Percentiles rank a stretch among this genome's conserved stretches.
These are phyloP conservation scores for Fragum sueziense DNA, from an alignment of 2,888 invertebrate genomes.

Conservation along the genomic window DNA sequence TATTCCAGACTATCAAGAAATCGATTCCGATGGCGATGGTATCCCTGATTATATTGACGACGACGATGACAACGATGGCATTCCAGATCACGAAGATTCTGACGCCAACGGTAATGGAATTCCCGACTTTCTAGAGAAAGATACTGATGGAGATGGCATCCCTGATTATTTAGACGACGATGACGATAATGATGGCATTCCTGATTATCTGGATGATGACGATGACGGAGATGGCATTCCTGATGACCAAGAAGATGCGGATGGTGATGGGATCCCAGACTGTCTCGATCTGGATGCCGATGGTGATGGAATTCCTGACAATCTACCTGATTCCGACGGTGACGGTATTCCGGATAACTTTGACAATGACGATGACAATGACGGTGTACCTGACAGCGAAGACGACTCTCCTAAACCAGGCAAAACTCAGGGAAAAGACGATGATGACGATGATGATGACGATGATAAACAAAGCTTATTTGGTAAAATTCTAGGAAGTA, in stretches of 20 bases:
- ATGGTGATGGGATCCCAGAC: constrained; percentile 77
- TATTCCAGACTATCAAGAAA: constrained; percentile 62
- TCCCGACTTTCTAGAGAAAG: constrained; percentile 67
- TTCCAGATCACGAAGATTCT: constrained; percentile 70
- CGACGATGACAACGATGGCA: constrained; percentile 67
- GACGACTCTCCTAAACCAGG: constrained; percentile 6
- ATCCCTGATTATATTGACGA: constrained; percentile 72
- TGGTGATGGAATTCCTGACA: constrained; percentile 76
- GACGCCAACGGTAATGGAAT: constrained; percentile 78
- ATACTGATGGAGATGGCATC: constrained; percentile 69
- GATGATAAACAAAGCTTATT: constrained; percentile 58
- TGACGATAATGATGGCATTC: constrained; percentile 75
- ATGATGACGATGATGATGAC: constrained; percentile 29
- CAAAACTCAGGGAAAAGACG: not conserved
- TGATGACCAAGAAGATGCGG: constrained; percentile 67
- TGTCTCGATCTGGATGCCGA: constrained; percentile 70
- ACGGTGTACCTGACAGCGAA: constrained; percentile 56
- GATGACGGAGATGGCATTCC: constrained; percentile 72
- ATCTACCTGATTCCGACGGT: constrained; percentile 72
- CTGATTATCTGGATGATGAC: constrained; percentile 66
- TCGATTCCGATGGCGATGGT: constrained; percentile 76
- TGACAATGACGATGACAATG: constrained; percentile 66
- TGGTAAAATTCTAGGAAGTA: constrained; percentile 61
- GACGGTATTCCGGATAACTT: constrained; percentile 76
- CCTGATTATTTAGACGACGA: constrained; percentile 68